Conservation (phyloP, 2,113 vertebrate genomes). For the Cynoglossus semilaevis region DNA sequence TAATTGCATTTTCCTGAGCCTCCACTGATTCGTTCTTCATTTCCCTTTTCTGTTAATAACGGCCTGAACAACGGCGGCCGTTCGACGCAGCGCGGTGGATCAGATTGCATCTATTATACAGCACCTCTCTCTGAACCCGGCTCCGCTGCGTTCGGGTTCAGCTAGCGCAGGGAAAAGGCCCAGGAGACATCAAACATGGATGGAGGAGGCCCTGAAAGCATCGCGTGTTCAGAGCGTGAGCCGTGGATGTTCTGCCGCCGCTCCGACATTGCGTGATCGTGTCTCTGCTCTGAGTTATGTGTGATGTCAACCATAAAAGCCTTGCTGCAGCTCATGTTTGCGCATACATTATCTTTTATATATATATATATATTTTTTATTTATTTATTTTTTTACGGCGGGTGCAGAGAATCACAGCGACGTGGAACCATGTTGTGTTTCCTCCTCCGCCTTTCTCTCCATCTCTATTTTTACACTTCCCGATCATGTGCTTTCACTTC, state of each 20-base stretch:
- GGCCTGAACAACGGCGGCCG: background rate
- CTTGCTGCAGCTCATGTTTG: background rate
- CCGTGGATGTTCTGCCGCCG: background rate
- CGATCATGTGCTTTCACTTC: too few relatives aligned
- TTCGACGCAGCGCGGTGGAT: background rate
- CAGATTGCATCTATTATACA: background rate
- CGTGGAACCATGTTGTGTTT: slow-evolving; percentile 13
- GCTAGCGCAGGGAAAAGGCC: background rate
- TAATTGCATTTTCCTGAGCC: too few relatives aligned
- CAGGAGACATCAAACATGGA: background rate
- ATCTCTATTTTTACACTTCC: slow-evolving; percentile 2
- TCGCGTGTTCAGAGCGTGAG: slow-evolving; percentile 6
- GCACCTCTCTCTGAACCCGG: background rate
- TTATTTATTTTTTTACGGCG: slow-evolving; percentile 7
- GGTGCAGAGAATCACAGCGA: background rate
- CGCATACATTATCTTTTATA: background rate
- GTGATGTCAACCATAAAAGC: slow-evolving; percentile 31
- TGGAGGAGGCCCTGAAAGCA: slow-evolving; percentile 1
- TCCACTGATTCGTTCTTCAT: too few relatives aligned
- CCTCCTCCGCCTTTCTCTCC: background rate
- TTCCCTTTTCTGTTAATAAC: background rate
- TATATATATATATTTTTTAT: background rate
- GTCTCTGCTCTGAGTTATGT: slow-evolving; percentile 19
- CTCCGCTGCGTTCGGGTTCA: background rate
- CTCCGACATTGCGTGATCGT: slow-evolving; percentile 24